Percentiles rank a stretch among this genome's conserved stretches.
Evolutionary conservation across 2,888 invertebrate species (phyloP).

Genomic region (Glomeris marginata): DNA sequence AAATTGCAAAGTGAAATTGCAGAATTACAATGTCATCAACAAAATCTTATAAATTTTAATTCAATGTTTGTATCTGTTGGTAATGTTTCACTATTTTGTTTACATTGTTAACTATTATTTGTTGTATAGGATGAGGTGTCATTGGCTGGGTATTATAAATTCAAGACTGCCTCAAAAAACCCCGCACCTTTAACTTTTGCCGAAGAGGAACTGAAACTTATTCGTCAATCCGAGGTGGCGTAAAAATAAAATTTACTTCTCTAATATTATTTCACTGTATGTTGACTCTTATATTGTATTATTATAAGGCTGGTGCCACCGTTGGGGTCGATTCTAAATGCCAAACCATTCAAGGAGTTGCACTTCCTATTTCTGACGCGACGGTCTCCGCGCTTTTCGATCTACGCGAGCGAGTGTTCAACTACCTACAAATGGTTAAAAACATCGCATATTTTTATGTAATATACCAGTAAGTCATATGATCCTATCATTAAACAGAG

Average conservation of each 20-base stretch:
- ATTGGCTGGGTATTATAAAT: conserved; percentile 62
- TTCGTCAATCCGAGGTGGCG: conserved; percentile 50
- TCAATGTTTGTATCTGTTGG: no score
- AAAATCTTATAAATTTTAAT: no score
- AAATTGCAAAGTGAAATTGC: no score
- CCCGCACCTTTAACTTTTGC: conserved; percentile 80
- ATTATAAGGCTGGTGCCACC: conserved; percentile 38
- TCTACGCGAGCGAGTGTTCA: conserved; percentile 54
- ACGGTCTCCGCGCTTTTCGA: conserved; percentile 59
- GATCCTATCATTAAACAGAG: conserved; percentile 22
- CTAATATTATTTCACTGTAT: no score
- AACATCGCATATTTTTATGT: neutral
- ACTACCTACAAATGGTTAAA: conserved; percentile 75
- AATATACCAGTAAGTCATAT: conserved; percentile 1
- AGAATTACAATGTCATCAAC: no score
- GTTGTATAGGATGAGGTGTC: conserved; percentile 56
- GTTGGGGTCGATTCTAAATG: conserved; percentile 68
- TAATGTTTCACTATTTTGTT: no score
- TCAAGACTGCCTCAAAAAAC: conserved; percentile 57
- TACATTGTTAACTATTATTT: no score
- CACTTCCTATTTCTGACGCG: conserved; percentile 69
- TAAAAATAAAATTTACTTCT: neutral
- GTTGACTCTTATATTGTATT: no score
- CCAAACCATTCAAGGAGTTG: conserved; percentile 78
- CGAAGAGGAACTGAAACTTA: conserved; percentile 67